Evolutionary conservation across 2,113 vertebrate species (phyloP), one percentile per base, ranked within the genome.

Genomic region (Callipepla squamata): DNA sequence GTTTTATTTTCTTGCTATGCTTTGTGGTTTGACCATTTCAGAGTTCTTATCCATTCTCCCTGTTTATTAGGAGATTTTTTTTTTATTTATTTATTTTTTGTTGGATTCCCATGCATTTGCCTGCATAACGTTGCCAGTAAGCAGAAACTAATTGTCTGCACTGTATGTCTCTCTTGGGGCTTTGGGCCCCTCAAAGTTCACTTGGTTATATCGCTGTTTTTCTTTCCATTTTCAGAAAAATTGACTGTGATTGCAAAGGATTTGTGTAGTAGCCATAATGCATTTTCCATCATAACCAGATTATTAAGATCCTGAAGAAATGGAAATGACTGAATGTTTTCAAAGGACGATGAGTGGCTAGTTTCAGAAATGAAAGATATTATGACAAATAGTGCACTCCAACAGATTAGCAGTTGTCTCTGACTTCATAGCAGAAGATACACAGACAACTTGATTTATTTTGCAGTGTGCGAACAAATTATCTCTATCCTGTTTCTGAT

Each of bases 121-220:
- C 75, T 89, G 51, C 61, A 90, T 77, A 90, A 83, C 72, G 63
- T 80, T 91, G 78, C 34, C 0, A 0, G 81, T 91, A 94, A 91
- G 87, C 87, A 94, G 87, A 92, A 96, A 80, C 89, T 92, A 94
- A 95, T 91, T 83, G 82, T 94, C 91, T 94, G 82, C 44, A 55
- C 9, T 45, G 38, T 48, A 82, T 26, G 47, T 32, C 47, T 89
- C 77, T 75, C 91, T 67, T 86, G 80, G 51, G 63, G 83, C 51
- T 92, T 72, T 2, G 8, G 48, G 51, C 40, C 90, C 25, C 42
- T 67, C 20, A 7, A 89, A n/a, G 70, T 91, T 95, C 72, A n/a
- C 57, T 85, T 83, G 21, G 61, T 82, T 94, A 23, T 69, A 28
- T 40, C 68, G 15, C 80, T 82, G 40, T 15, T 17, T 95, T 96